Evolutionary conservation across 2,888 invertebrate genomes (phyloP).

Genomic region (Lymantria dispar): DNA sequence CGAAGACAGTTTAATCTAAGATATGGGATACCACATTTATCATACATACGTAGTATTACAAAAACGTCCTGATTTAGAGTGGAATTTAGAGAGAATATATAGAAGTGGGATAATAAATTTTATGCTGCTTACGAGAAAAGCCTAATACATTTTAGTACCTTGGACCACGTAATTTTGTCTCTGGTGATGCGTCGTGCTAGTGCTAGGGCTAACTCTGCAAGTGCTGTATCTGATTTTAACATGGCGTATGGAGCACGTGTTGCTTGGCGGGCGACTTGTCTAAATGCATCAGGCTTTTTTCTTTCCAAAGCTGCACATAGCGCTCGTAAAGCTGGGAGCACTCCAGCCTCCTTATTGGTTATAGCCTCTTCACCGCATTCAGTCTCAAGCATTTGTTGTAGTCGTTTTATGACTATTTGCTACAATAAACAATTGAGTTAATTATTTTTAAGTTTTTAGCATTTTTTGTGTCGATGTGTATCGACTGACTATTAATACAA

Average conservation of each 20-base stretch:
- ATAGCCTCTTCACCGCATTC: constrained; percentile 79
- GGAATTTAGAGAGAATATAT: too few species aligned
- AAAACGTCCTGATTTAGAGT: too few species aligned
- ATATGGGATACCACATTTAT: too few species aligned
- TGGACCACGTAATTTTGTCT: constrained; percentile 90
- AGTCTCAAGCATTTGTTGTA: constrained; percentile 76
- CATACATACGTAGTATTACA: too few species aligned
- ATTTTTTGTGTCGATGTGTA: not conserved
- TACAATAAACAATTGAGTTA: constrained; percentile 27
- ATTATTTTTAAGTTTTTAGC: not conserved
- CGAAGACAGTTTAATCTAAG: too few species aligned
- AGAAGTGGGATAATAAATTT: too few species aligned
- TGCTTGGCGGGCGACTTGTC: constrained; percentile 88
- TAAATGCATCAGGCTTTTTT: constrained; percentile 88
- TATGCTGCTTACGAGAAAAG: too few species aligned
- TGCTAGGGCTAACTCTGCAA: constrained; percentile 84
- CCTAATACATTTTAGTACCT: constrained; percentile 64
- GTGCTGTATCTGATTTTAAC: constrained; percentile 83
- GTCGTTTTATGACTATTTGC: constrained; percentile 73
- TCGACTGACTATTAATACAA: too few species aligned
- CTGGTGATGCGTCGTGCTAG: constrained; percentile 88
- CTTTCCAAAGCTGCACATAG: constrained; percentile 89
- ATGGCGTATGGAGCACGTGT: constrained; percentile 83
- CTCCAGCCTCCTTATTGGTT: constrained; percentile 71
- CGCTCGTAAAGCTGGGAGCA: constrained; percentile 66